Evolutionary conservation across 2,113 vertebrate species (phyloP).

Genomic region (Platanista minor): DNA sequence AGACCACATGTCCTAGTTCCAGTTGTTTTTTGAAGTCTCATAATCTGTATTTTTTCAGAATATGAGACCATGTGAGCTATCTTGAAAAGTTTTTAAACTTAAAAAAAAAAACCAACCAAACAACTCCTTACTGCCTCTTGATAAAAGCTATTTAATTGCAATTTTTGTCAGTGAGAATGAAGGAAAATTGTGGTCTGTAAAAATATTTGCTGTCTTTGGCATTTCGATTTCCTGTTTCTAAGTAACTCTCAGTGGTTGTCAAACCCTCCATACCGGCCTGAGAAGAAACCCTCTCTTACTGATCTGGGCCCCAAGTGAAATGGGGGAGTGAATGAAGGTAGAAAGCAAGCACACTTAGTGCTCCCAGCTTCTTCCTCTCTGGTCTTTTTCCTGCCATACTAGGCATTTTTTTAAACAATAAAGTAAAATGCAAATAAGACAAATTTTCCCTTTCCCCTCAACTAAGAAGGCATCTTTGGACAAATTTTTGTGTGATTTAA

Average conservation of each 20-base stretch:
- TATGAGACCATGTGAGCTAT: not conserved
- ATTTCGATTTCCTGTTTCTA: constrained; percentile 49
- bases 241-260: not conserved
- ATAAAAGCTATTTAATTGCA: not conserved
- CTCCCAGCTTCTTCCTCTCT: not conserved
- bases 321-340: not conserved
- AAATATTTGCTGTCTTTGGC: constrained; percentile 13
- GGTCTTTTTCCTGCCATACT: not conserved
- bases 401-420: not conserved
- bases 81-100: not conserved
- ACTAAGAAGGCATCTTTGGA: not conserved
- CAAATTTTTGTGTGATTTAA: not conserved
- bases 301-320: not conserved
- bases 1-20: not conserved
- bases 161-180: not conserved
- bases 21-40: constrained; percentile 38
- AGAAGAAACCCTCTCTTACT: not conserved
- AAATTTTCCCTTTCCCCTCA: not conserved
- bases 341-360: not conserved
- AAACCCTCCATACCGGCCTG: not conserved
- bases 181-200: not conserved
- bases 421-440: not conserved
- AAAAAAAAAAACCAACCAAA: not conserved
- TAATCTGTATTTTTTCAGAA: constrained; percentile 18
- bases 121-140: not conserved